Evolutionary conservation across 2,888 invertebrate species (phyloP).

Genomic region (Cataglyphis altisquamis): DNA sequence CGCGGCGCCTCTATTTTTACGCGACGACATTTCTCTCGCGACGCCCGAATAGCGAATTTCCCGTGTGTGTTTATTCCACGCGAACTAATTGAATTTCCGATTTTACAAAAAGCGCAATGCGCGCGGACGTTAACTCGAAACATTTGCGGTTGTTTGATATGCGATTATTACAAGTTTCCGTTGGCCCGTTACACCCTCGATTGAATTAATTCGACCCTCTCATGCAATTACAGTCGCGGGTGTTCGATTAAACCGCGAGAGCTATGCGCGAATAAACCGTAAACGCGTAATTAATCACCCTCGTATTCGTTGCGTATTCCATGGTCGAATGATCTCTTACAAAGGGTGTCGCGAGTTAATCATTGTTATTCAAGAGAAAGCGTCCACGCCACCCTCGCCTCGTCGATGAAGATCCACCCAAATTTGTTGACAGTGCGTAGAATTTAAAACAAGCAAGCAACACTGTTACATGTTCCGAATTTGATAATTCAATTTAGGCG

Average conservation of each 20-base stretch:
- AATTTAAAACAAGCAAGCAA: slow-evolving; percentile 69
- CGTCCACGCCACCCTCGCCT: not conserved
- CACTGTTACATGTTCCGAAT: slow-evolving; percentile 56
- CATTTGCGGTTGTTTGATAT: slow-evolving; percentile 49
- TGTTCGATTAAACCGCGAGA: slow-evolving; percentile 52
- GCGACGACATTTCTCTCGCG: not conserved
- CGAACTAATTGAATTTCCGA: slow-evolving; percentile 41
- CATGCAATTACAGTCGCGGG: slow-evolving; percentile 47
- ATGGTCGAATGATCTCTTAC: slow-evolving; percentile 29
- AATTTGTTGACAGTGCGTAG: slow-evolving; percentile 59
- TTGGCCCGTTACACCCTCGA: slow-evolving; percentile 42
- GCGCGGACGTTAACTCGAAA: slow-evolving; percentile 32
- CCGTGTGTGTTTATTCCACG: slow-evolving; percentile 24
- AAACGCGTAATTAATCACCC: slow-evolving; percentile 54
- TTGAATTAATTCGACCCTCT: slow-evolving; percentile 50
- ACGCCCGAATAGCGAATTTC: not conserved
- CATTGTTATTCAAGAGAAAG: slow-evolving; percentile 66
- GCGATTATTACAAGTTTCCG: slow-evolving; percentile 57
- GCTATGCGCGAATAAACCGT: slow-evolving; percentile 53
- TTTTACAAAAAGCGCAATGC: slow-evolving; percentile 37
- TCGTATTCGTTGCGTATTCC: slow-evolving; percentile 44
- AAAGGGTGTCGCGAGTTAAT: slow-evolving; percentile 62
- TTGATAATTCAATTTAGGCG: slow-evolving; percentile 69
- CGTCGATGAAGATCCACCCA: not conserved
- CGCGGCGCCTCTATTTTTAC: not conserved